A percentile compares a stretch with the other conserved stretches of the same genome.
These are phyloP conservation scores for Tiliqua scincoides DNA, from an alignment of 2,113 vertebrate genomes.

Conservation along the genomic window DNA sequence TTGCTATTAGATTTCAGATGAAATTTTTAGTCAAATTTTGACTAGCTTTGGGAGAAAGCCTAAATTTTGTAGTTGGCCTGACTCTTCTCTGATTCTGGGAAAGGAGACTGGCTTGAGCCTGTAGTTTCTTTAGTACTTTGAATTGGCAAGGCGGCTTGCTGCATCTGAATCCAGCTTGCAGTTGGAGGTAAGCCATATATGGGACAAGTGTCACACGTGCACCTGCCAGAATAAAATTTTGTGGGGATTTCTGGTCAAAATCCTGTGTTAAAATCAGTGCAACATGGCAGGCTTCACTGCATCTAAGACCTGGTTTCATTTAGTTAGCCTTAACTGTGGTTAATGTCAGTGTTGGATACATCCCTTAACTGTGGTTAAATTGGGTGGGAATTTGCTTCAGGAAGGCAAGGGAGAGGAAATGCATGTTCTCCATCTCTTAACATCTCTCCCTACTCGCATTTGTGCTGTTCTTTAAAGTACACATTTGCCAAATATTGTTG, in stretches of 20 bases:
- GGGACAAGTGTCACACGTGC: not conserved
- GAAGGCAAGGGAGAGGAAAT: not conserved
- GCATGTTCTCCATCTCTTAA: not conserved
- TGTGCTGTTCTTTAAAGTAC: not conserved
- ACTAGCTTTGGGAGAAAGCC: not conserved
- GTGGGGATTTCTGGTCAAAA: not conserved
- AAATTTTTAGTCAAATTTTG: not conserved
- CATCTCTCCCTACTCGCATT: not conserved
- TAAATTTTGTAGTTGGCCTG: not conserved
- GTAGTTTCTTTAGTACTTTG: not conserved
- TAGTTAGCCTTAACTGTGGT: not conserved
- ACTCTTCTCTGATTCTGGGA: not conserved
- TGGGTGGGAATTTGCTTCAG: not conserved
- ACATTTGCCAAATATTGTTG: constrained; percentile 7
- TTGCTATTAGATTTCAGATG: not conserved
- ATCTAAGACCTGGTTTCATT: not conserved
- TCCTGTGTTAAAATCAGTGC: not conserved
- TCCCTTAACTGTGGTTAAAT: not conserved
- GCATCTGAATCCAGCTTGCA: not conserved
- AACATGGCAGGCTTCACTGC: not conserved
- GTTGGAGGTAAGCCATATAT: not conserved
- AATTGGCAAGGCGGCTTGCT: not conserved
- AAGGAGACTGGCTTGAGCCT: not conserved
- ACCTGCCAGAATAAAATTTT: not conserved
- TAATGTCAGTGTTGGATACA: not conserved